These are phyloP conservation scores for Stratiolaelaps scimitus DNA, from an alignment of 1,140 invertebrate species.

Conservation along the genomic window DNA sequence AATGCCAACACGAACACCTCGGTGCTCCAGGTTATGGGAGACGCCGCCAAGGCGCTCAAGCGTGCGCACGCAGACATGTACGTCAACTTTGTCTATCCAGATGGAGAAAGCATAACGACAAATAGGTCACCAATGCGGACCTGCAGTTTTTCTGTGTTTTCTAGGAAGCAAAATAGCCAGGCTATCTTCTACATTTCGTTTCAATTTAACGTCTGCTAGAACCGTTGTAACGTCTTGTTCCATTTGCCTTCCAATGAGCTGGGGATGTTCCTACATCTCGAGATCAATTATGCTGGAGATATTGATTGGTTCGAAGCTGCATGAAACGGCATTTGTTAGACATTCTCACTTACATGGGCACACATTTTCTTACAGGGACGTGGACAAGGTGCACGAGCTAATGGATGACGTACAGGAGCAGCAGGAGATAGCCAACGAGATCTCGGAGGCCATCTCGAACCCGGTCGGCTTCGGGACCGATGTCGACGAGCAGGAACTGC, in stretches of 20 bases:
- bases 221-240: too few relatives aligned
- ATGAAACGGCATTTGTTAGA: too few relatives aligned
- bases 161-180: too few relatives aligned
- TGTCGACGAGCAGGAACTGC: conserved; percentile 65
- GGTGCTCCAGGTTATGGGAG: conserved; percentile 89
- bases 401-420: conserved; percentile 99
- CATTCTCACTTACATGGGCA: too few relatives aligned
- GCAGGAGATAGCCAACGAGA: conserved; percentile 95
- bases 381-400: conserved; percentile 94
- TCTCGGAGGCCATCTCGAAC: conserved; percentile 95
- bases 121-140: too few relatives aligned
- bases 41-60: conserved; percentile 90
- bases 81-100: conserved; percentile 39
- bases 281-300: too few relatives aligned
- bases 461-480: conserved; percentile 86
- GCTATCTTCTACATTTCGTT: too few relatives aligned
- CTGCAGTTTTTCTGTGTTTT: too few relatives aligned
- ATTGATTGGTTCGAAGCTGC: too few relatives aligned
- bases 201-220: too few relatives aligned
- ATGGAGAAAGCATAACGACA: background rate
- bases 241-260: too few relatives aligned
- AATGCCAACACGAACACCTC: conserved; percentile 98
- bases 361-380: conserved; percentile 54
- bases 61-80: conserved; percentile 91
- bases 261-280: too few relatives aligned